Percentiles rank a stretch among this genome's conserved stretches.
Evolutionary conservation across 2,888 invertebrate genomes (phyloP).

Genomic region (Protophormia terraenovae): DNA sequence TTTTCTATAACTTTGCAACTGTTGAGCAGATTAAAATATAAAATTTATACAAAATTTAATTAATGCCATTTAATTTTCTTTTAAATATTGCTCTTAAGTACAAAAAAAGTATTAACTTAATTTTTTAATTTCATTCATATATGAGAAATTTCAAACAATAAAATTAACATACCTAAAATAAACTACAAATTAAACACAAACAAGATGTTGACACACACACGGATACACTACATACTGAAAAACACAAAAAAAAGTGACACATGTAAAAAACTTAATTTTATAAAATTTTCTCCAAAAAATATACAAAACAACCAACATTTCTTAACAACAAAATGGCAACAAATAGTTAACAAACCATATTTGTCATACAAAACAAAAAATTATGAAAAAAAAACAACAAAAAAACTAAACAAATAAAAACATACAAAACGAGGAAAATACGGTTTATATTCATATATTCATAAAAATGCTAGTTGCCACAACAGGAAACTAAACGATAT

Average conservation of each 20-base stretch:
- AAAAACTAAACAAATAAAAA: slow-evolving; percentile 37
- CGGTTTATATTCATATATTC: slow-evolving; percentile 39
- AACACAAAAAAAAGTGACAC: not conserved
- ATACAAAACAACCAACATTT: slow-evolving; percentile 26
- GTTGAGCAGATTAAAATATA: too few species aligned
- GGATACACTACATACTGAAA: not conserved
- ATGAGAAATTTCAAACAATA: not conserved
- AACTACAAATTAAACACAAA: not conserved
- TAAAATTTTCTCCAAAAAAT: slow-evolving; percentile 2
- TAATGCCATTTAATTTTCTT: too few species aligned
- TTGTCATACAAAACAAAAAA: slow-evolving; percentile 44
- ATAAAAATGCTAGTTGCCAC: slow-evolving; percentile 54
- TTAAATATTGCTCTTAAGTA: not conserved
- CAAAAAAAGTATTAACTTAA: slow-evolving; percentile 9
- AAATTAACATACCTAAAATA: not conserved
- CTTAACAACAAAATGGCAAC: not conserved
- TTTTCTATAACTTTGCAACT: too few species aligned
- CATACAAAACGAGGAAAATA: slow-evolving; percentile 48
- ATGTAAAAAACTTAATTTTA: slow-evolving; percentile 17
- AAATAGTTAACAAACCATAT: slow-evolving; percentile 59
- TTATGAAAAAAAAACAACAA: slow-evolving; percentile 17
- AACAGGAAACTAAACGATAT: slow-evolving; percentile 64
- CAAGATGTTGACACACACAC: not conserved
- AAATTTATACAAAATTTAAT: too few species aligned
- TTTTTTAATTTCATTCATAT: slow-evolving; percentile 23